Base-by-base conservation (phyloP, 1,140 invertebrate genomes). In the Anastatus disparis region DNA sequence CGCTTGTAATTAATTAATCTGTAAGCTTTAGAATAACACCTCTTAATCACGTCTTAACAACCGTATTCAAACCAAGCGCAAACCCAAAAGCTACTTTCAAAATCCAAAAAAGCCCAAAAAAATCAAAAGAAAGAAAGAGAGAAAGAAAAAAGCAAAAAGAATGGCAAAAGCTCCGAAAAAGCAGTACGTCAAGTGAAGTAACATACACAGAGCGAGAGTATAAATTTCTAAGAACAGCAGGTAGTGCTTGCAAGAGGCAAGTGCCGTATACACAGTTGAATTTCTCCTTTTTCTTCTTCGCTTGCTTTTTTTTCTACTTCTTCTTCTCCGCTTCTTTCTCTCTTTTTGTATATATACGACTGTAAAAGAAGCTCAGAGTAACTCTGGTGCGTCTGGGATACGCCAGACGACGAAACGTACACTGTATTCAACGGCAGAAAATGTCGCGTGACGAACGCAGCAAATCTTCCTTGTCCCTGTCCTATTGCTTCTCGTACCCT, bases 401-500 rank as follows among this genome's bases (percentile, higher is more conserved):
- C 22, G 4, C 48, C 8, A 44, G 22, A 40, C 31, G 8, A 52
- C n/a, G n/a, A n/a, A n/a, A n/a, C n/a, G n/a, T n/a, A n/a, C 46
- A 52, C 46, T 63, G 27, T 29, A 65, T 56, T 66, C 64, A 66
- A 38, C 40, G 42, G 22, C 3, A 29, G 53, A 67, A 58, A 58
- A 58, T 58, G 53, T 58, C 40, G 52, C 53, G 31, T 59, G 66
- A 61, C 44, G 44, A 52, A 56, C 46, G 63, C 68, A 22, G 46
- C 52, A 52, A 75, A 64, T 63, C 68, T 62, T 62, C 66, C 44
- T 26, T 22, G 20, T 44, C 24, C 40, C 42, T 38, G 27, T 68
- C 52, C n/a, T 55, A 31, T 31, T 56, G 26, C 67, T 40, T 50
- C 67, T 58, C 61, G 40, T 68, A 59, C 61, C 56, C 53, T 46